A percentile compares a stretch with the other conserved stretches of the same genome.
phyloP scores from a whole-genome alignment of 2,888 invertebrate species.

The Eilema depressum region DNA sequence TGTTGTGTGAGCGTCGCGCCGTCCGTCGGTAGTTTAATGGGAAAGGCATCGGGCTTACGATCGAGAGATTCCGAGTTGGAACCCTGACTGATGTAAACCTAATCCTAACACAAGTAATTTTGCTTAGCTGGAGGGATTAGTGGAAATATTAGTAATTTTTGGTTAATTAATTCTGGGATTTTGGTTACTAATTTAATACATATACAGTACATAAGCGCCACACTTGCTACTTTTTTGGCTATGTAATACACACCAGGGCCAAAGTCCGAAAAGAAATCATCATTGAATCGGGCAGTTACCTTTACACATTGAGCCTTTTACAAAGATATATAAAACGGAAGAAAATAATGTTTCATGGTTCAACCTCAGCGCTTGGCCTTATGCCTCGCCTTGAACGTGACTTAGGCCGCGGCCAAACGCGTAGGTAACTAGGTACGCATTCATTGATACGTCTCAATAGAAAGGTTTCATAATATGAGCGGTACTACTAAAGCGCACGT shows the following conservation, averaged over 20 bases:
- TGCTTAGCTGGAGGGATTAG: no score
- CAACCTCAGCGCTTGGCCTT: conserved; percentile 55
- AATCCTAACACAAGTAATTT: no score
- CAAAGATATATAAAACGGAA: conserved; percentile 6
- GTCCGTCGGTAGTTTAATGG: no score
- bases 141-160: no score
- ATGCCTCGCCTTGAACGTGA: conserved; percentile 71
- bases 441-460: not conserved
- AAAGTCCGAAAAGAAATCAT: not conserved
- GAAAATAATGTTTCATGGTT: conserved; percentile 10
- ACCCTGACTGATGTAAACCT: no score
- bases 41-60: no score
- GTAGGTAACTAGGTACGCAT: conserved; percentile 8
- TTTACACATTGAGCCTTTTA: not conserved
- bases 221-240: no score
- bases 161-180: no score
- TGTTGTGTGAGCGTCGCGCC: no score
- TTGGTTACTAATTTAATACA: no score
- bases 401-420: conserved; percentile 48
- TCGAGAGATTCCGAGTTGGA: no score
- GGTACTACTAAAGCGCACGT: not conserved
- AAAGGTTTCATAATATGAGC: not conserved
- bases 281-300: not conserved
- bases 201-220: no score
- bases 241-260: not conserved